Conservation (phyloP, 30 jellyfish, hydroid and myxozoan genomes). For the Calvadosia cruxmelitensis region DNA sequence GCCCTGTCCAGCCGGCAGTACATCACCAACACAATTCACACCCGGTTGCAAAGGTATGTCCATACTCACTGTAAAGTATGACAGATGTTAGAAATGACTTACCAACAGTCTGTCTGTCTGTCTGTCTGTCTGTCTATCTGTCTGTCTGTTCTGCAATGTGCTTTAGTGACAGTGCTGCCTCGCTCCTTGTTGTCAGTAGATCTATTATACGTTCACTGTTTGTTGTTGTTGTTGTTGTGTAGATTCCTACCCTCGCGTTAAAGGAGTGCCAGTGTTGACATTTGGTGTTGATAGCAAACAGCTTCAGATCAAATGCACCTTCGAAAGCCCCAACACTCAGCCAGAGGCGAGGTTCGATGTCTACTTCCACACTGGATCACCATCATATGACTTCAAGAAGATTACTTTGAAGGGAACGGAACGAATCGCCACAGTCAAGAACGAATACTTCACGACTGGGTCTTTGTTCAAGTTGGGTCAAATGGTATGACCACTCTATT, state of each 20-base stretch:
- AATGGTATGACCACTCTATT: not conserved
- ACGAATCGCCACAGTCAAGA: slow-evolving; percentile 26
- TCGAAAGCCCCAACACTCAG: slow-evolving; percentile 30
- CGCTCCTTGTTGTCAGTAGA: too few species aligned
- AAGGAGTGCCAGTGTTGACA: slow-evolving; percentile 23
- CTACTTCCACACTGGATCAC: slow-evolving; percentile 36
- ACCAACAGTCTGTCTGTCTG: too few species aligned
- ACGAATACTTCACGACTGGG: not conserved
- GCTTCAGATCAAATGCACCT: slow-evolving; percentile 35
- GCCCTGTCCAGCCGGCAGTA: slow-evolving; percentile 56
- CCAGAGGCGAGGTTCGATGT: slow-evolving; percentile 25
- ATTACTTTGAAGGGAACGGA: slow-evolving; percentile 11
- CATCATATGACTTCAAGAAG: slow-evolving; percentile 5
- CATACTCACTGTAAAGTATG: too few species aligned
- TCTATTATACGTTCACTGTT: too few species aligned
- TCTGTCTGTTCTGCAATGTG: too few species aligned
- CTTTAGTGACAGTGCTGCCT: too few species aligned
- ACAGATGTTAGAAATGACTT: too few species aligned
- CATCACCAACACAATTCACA: slow-evolving; percentile 65
- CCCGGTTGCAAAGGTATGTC: slow-evolving; percentile 81
- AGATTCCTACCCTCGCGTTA: slow-evolving; percentile 52
- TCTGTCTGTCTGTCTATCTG: too few species aligned
- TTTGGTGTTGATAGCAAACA: slow-evolving; percentile 46
- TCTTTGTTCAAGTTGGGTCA: not conserved
- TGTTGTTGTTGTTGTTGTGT: too few species aligned